Conservation (phyloP, 2,113 vertebrate species). For the Burhinus oedicnemus region DNA sequence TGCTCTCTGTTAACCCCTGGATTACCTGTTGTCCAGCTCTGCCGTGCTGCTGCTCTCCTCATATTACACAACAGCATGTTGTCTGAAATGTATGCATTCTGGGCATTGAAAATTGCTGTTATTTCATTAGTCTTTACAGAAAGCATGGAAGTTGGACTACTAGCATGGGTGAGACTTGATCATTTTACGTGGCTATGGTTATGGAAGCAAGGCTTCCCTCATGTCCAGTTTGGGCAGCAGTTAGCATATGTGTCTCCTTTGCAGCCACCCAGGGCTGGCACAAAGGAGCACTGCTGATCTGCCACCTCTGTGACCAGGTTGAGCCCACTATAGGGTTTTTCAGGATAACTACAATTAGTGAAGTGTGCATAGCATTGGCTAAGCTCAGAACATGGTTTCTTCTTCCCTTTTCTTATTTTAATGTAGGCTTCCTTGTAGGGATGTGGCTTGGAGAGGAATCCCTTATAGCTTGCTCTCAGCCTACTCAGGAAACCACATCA, state of each 20-base stretch:
- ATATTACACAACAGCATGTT: background rate
- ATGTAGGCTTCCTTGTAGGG: background rate
- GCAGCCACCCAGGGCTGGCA: background rate
- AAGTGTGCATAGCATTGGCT: background rate
- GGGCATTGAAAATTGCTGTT: background rate
- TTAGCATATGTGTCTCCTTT: fast-evolving
- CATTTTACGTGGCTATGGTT: background rate
- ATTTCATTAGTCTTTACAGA: background rate
- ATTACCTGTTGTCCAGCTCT: background rate
- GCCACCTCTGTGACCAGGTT: background rate
- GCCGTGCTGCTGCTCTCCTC: background rate
- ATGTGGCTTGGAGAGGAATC: background rate
- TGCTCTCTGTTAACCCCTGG: background rate
- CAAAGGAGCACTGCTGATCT: background rate
- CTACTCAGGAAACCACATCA: background rate
- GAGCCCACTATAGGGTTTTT: background rate
- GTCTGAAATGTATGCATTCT: background rate
- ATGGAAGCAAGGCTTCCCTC: background rate
- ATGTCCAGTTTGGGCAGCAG: background rate
- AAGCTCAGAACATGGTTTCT: background rate
- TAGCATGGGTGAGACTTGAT: background rate
- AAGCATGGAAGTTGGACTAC: background rate
- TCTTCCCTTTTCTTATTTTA: background rate
- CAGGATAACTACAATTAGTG: background rate
- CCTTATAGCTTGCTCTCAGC: background rate